A percentile compares a stretch with the other conserved stretches of the same genome.
phyloP scores from a whole-genome alignment of 2,888 invertebrate species.

The Meliscaeva auricollis region DNA sequence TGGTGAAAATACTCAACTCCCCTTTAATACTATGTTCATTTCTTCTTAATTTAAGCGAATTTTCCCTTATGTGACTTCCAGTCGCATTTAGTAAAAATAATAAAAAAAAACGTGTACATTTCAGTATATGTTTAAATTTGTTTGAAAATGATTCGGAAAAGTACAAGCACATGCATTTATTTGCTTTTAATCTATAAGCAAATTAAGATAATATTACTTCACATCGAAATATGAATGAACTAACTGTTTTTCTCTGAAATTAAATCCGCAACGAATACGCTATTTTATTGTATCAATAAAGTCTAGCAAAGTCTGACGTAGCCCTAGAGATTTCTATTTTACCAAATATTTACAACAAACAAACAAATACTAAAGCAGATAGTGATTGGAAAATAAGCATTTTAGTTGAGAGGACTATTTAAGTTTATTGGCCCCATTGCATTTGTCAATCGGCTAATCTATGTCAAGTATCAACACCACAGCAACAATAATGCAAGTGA shows the following conservation, averaged over 20 bases:
- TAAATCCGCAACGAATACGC: conserved; percentile 33
- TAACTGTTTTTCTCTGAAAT: conserved; percentile 46
- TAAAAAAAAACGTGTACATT: too few relatives aligned
- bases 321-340: not conserved
- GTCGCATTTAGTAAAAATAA: too few relatives aligned
- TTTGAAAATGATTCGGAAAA: conserved; percentile 14
- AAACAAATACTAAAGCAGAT: not conserved
- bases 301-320: conserved; percentile 9
- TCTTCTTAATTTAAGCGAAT: too few relatives aligned
- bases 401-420: not conserved
- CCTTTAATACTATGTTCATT: too few relatives aligned
- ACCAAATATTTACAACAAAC: conserved; percentile 27
- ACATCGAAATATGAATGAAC: conserved; percentile 48
- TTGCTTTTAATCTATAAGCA: not conserved
- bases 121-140: not conserved
- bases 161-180: conserved; percentile 18
- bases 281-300: conserved; percentile 43
- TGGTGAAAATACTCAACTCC: too few relatives aligned
- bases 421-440: conserved; percentile 33
- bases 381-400: not conserved
- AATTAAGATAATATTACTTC: too few relatives aligned
- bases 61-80: too few relatives aligned
- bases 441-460: conserved; percentile 40
- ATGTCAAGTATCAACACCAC: conserved; percentile 23
- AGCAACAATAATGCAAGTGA: conserved; percentile 14